These are phyloP conservation scores for Aspidiotus rigidus DNA, from an alignment of 2,888 invertebrate species.

Conservation along the genomic window DNA sequence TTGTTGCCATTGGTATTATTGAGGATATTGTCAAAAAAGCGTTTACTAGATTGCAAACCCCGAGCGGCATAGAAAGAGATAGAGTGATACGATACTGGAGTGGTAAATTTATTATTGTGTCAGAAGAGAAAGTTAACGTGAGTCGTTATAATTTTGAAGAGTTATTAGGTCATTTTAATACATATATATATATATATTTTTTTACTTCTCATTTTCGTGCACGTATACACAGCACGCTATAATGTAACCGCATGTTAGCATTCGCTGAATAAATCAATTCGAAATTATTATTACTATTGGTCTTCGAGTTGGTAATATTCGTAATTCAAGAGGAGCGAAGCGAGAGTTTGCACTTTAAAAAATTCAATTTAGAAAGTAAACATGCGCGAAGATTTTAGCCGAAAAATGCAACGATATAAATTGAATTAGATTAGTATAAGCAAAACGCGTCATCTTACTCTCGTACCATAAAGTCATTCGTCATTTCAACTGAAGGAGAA, in stretches of 20 bases:
- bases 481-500: no score
- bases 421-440: no score
- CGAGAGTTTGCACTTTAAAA: no score
- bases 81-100: not conserved
- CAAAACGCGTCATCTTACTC: no score
- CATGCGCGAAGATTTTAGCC: no score
- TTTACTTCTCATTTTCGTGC: not conserved
- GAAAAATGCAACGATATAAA: no score
- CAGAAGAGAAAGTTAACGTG: slow-evolving; percentile 4
- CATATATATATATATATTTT: not conserved
- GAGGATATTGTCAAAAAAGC: not conserved
- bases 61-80: no score
- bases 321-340: no score
- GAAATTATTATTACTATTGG: not conserved
- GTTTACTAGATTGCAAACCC: not conserved
- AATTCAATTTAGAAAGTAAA: no score
- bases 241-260: not conserved
- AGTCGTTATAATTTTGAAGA: slow-evolving; percentile 2
- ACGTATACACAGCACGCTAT: not conserved
- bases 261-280: not conserved
- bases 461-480: no score
- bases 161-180: not conserved
- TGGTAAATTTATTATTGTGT: slow-evolving; percentile 4
- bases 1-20: not conserved
- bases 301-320: no score